Percentiles rank a stretch among this genome's conserved stretches.
Evolutionary conservation across 2,797 vertebrate species (phyloP).

Genomic region (Lacerta viridis): DNA sequence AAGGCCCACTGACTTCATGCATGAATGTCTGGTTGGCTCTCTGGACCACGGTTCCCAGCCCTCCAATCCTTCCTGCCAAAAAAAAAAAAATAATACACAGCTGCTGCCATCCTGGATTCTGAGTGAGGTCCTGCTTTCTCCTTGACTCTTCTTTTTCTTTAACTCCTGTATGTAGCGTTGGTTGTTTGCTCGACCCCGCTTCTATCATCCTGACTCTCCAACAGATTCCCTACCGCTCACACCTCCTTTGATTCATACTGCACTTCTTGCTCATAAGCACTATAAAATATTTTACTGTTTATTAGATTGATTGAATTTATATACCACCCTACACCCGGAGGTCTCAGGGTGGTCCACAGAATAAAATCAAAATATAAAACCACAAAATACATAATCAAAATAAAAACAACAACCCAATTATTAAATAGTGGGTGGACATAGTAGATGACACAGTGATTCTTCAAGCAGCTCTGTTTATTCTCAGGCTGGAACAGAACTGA

Average conservation of each 20-base stretch:
- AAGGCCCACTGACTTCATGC: too few relatives aligned
- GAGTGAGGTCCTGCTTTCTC: background rate
- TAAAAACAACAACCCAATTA: too few relatives aligned
- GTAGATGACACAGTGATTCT: too few relatives aligned
- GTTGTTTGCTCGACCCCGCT: background rate
- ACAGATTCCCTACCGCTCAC: background rate
- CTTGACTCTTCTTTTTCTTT: background rate
- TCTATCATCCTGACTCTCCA: background rate
- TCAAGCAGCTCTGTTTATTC: too few relatives aligned
- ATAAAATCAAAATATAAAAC: too few relatives aligned
- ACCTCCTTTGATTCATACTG: background rate
- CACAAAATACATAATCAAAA: too few relatives aligned
- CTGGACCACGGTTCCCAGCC: background rate
- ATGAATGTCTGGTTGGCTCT: background rate
- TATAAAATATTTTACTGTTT: background rate
- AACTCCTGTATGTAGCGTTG: background rate
- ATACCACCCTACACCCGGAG: too few relatives aligned
- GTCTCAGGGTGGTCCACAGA: too few relatives aligned
- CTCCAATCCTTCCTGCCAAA: background rate
- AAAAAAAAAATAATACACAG: background rate
- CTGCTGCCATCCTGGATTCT: background rate
- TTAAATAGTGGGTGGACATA: too few relatives aligned
- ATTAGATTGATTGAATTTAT: background rate
- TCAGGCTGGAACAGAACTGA: too few relatives aligned
- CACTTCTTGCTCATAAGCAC: background rate